Evolutionary conservation across 2,797 vertebrate species (phyloP), one percentile per base, ranked within the genome.

Genomic region (Nannoperca australis): DNA sequence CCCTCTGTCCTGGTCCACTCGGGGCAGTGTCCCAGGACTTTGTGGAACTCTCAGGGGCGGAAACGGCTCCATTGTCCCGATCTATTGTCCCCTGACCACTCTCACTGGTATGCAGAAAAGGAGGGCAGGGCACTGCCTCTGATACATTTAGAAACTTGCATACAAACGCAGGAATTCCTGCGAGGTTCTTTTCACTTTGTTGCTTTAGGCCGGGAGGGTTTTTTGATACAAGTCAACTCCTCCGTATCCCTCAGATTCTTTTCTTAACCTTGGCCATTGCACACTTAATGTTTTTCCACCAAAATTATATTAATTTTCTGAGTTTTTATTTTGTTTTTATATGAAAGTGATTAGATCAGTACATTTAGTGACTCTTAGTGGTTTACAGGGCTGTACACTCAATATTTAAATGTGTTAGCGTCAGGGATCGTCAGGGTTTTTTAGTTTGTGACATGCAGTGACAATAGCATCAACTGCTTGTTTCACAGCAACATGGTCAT

Each of bases 101-200:
- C 78, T 92, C 84, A 47, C 85, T 92, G 88, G 92, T 86, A 89
- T 94, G 85, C 84, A 81, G 86, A 79, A 63, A 68, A 83, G 79
- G 82, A 91, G 93, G 91, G 88, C 88, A 82, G 88, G 88, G 76
- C 83, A 58, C 36, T 66, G 87, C 71, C 79, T 85, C 81, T 18
- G 86, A 78, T 93, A 93, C 92, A 90, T 94, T 93, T 94, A 93
- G 91, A 89, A 82, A 79, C 83, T 59, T 22, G 11, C 66, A 83
- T 81, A 95, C 94, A 95, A 95, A 95, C 81, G 42, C 93, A 94
- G 94, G 95, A 95, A 95, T 94, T 96, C 95, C 94, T 94, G 92
- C 70, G 34, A 86, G 67, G 73, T 82, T 86, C 82, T 87, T 88
- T 87, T 91, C 77, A 88, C 71, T 84, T 85, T 91, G 86, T 85